Conservation (phyloP, 2,113 vertebrate species). For the Mobula hypostoma region DNA sequence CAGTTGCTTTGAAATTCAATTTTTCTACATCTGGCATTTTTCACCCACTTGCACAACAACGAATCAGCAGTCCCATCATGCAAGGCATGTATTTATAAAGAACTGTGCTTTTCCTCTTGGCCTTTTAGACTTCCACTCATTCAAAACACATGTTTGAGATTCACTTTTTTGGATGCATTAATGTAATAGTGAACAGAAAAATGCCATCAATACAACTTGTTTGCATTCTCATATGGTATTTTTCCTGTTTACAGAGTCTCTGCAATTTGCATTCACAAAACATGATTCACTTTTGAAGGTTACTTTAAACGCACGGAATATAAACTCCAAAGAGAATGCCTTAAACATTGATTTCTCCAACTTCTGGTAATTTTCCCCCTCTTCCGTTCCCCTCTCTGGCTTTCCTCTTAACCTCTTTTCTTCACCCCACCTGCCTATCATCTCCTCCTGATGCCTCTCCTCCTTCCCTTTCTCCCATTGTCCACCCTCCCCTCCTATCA, state of each 20-base stretch:
- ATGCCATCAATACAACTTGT: not conserved
- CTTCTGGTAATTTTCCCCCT: no score
- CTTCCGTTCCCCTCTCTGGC: no score
- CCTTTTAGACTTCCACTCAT: not conserved
- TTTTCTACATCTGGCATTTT: conserved; percentile 13
- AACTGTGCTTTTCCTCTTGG: not conserved
- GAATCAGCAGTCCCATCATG: not conserved
- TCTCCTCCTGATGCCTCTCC: no score
- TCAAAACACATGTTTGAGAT: not conserved
- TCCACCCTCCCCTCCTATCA: no score
- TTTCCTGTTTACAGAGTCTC: no score
- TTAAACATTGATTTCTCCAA: no score
- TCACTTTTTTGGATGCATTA: not conserved
- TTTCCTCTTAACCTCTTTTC: no score
- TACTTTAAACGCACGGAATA: not conserved
- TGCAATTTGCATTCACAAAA: not conserved
- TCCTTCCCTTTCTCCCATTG: no score
- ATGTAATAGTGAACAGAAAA: not conserved
- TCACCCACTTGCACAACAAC: not conserved
- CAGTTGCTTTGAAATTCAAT: not conserved
- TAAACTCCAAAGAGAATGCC: not conserved
- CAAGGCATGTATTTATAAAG: not conserved
- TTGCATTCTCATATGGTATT: not conserved
- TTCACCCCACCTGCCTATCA: no score
- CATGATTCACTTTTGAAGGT: not conserved